Evolutionary conservation across 2,888 invertebrate species (phyloP), one percentile per base, ranked within the genome.

Genomic region (Diloba caeruleocephala): DNA sequence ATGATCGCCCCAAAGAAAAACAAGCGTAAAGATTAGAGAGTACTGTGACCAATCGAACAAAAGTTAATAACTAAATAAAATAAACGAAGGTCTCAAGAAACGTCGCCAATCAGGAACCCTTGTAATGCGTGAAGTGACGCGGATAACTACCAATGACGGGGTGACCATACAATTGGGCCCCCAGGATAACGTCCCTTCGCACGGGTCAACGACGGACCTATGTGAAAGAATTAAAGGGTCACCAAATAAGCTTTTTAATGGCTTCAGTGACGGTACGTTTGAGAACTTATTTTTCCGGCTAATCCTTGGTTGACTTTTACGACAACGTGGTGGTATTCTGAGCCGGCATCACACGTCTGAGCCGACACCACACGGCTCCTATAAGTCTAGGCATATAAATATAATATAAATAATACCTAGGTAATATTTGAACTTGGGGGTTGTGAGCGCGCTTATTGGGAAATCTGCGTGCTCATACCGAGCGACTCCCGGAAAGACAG

Each of bases 111-210:
- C 76, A 71, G 60, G 53, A 61, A 55, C 72, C 76, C 78, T 73
- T 66, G 65, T 78, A 78, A 74, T 74, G 71, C 43, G 76, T 67
- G 70, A 62, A 75, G 65, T 74, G 81, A 75, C 69, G 79, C 79
- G 78, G 59, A 66, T 68, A 73, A 66, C 69, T 66, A 62, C 54
- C 52, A 54, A 54, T 67, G 71, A 67, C 69, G 56, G 71, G 64
- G 60, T 67, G 71, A 62, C 58, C 56, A 61, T 48, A 59, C 32
- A 43, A 37, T 42, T 37, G 57, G 51, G 41, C 67, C 65, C 68
- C 45, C 44, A 46, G 52, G 49, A 49, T 44, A 44, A 25, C 45
- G 50, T 69, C 78, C 78, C 70, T 74, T 67, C 60, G 52, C 39
- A 63, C 49, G 61, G 79, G 72, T 62, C 71, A 69, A 10, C 51